Percentiles rank a stretch among this genome's conserved stretches.
These are phyloP conservation scores for Serilophus lunatus DNA, from an alignment of 2,113 vertebrate genomes.

Conservation along the genomic window DNA sequence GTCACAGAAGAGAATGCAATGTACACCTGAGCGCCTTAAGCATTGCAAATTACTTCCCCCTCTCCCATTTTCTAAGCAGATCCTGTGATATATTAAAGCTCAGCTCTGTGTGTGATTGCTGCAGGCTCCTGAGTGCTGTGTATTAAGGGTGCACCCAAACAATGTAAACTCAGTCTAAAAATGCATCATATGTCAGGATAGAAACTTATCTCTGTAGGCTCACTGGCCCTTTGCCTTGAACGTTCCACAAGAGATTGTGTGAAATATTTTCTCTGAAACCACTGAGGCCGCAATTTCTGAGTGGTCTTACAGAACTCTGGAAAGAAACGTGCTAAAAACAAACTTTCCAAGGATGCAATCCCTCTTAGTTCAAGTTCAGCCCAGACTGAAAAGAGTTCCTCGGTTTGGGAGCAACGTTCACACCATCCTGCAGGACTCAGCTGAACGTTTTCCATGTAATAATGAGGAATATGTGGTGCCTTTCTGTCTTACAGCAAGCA, in stretches of 20 bases:
- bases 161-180: neutral
- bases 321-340: neutral
- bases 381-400: neutral
- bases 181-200: neutral
- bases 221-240: neutral
- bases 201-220: neutral
- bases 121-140: neutral
- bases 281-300: neutral
- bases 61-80: neutral
- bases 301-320: neutral
- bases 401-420: neutral
- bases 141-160: neutral
- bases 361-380: neutral
- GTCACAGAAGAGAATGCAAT: neutral
- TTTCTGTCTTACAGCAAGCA: neutral
- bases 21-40: neutral
- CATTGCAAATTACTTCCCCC: neutral
- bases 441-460: neutral
- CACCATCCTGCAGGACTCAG: neutral
- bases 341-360: neutral
- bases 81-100: neutral
- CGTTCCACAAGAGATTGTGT: fast-evolving
- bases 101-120: neutral
- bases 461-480: neutral
- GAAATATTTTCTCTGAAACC: neutral